Evolutionary conservation across 2,888 invertebrate species (phyloP).

Genomic region (Hemaris fuciformis): DNA sequence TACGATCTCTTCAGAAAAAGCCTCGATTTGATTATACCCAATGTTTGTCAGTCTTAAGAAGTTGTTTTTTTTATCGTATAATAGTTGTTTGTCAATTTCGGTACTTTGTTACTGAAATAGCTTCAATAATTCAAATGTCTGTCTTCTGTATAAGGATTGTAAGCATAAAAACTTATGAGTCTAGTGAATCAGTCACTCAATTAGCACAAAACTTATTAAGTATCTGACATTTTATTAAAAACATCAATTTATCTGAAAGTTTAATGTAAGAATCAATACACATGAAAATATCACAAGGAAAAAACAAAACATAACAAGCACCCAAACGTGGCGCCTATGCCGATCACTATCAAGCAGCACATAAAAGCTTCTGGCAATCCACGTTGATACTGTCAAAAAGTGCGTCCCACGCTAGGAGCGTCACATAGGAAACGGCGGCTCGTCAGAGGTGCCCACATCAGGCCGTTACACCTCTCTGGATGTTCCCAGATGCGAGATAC

Average conservation of each 20-base stretch:
- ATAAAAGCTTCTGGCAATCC: conserved; percentile 55
- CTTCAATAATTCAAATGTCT: too few relatives aligned
- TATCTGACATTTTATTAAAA: too few relatives aligned
- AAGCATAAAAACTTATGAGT: too few relatives aligned
- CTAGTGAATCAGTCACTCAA: too few relatives aligned
- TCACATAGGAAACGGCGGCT: conserved; percentile 63
- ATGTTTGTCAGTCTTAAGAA: background rate
- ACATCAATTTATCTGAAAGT: too few relatives aligned
- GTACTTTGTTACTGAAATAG: too few relatives aligned
- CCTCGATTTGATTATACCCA: background rate
- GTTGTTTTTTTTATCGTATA: background rate
- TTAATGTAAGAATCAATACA: too few relatives aligned
- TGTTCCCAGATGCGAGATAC: conserved; percentile 61
- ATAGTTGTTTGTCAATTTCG: too few relatives aligned
- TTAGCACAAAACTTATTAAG: too few relatives aligned
- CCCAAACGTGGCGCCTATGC: conserved; percentile 50
- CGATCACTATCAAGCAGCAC: conserved; percentile 41
- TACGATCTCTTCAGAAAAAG: background rate
- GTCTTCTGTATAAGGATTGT: too few relatives aligned
- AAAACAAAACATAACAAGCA: conserved; percentile 24
- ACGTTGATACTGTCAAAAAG: conserved; percentile 60
- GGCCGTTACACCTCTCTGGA: conserved; percentile 73
- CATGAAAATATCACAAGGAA: background rate
- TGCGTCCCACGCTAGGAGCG: conserved; percentile 61
- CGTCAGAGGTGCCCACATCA: conserved; percentile 72